Evolutionary conservation across 2,113 vertebrate genomes (phyloP).

Genomic region (Ciconia stormi): DNA sequence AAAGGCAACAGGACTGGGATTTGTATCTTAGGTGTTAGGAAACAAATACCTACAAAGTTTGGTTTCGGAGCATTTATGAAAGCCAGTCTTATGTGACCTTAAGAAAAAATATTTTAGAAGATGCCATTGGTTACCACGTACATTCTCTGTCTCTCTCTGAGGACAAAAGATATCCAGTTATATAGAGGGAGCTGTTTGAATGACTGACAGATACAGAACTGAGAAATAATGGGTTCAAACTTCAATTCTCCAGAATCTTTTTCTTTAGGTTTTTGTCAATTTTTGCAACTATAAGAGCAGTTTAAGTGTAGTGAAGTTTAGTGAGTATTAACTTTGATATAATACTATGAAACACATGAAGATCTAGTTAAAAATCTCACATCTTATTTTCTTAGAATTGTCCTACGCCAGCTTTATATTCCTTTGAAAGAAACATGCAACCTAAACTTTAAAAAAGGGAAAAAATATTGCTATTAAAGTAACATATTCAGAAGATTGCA

Average conservation of each 20-base stretch:
- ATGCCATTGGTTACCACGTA: neutral
- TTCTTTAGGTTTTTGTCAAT: neutral
- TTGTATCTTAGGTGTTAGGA: neutral
- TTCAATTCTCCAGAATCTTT: neutral
- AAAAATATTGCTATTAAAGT: neutral
- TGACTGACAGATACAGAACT: neutral
- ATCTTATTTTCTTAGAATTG: neutral
- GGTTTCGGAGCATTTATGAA: neutral
- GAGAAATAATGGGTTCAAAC: neutral
- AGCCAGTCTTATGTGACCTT: neutral
- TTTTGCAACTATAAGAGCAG: neutral
- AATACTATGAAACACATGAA: neutral
- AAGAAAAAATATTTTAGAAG: neutral
- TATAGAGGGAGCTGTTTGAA: neutral
- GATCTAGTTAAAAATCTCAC: neutral
- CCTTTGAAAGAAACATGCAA: neutral
- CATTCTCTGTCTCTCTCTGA: neutral
- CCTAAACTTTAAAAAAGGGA: neutral
- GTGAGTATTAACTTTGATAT: neutral
- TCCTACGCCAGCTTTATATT: neutral
- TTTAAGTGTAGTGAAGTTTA: neutral
- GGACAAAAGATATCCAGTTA: neutral
- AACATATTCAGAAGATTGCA: neutral
- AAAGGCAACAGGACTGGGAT: neutral
- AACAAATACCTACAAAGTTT: neutral